phyloP scores from a whole-genome alignment of 2,113 vertebrate species.

The Petromus typicus region DNA sequence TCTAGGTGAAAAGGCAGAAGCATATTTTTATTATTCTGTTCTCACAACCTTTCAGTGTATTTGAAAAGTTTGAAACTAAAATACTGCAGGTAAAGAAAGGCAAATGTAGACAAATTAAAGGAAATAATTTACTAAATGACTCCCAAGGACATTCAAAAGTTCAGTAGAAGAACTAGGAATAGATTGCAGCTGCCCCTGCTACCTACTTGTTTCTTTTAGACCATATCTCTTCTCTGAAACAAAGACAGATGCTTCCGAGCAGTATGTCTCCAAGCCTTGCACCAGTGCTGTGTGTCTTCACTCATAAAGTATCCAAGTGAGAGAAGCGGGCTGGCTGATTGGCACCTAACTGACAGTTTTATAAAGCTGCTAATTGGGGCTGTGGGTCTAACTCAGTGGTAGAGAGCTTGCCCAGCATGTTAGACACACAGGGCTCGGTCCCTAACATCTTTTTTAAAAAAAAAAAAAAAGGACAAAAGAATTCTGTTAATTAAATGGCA shows the following conservation, averaged over 20 bases:
- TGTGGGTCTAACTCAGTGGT: not conserved
- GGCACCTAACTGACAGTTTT: not conserved
- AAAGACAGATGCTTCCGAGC: not conserved
- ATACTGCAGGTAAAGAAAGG: not conserved
- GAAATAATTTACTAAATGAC: not conserved
- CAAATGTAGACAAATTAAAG: not conserved
- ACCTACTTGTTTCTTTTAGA: not conserved
- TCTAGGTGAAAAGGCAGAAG: not conserved
- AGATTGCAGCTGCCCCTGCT: not conserved
- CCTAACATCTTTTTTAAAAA: not conserved
- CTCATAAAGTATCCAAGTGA: not conserved
- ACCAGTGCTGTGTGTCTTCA: not conserved
- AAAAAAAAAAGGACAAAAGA: too few relatives aligned
- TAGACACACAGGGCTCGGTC: not conserved
- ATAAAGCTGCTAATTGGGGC: not conserved
- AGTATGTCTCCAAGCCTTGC: not conserved
- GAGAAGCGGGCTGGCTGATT: not conserved
- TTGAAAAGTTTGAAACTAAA: slow-evolving; percentile 6
- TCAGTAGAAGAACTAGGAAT: not conserved
- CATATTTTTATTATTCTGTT: slow-evolving; percentile 3
- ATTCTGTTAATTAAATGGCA: not conserved
- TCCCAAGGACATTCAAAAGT: not conserved
- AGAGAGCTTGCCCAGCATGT: not conserved
- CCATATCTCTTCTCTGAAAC: not conserved
- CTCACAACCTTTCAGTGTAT: not conserved